Evolutionary conservation across 2,888 invertebrate species (phyloP).

Genomic region (Mycalesis mineus): DNA sequence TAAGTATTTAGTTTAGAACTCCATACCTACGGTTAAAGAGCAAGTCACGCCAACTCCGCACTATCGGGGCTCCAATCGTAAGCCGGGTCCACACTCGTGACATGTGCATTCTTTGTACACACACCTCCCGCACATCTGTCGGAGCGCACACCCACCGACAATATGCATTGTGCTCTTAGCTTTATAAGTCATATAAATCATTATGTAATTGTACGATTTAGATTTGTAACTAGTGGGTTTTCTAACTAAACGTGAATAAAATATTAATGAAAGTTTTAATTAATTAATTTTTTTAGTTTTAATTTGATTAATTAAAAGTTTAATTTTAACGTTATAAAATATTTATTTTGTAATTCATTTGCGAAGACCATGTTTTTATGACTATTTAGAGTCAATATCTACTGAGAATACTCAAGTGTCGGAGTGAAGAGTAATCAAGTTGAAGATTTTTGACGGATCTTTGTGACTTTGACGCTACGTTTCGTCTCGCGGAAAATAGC

Average conservation of each 20-base stretch:
- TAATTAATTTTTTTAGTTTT: too few species aligned
- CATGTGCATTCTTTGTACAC: constrained; percentile 64
- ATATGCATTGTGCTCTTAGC: constrained; percentile 43
- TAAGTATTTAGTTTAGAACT: neutral
- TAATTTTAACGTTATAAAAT: too few species aligned
- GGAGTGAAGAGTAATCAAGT: too few species aligned
- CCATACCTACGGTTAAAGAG: constrained; percentile 19
- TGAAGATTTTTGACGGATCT: too few species aligned
- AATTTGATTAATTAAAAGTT: too few species aligned
- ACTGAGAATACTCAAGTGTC: too few species aligned
- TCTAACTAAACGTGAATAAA: neutral
- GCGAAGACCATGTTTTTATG: too few species aligned
- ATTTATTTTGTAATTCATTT: too few species aligned
- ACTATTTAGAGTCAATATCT: too few species aligned
- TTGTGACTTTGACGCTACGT: too few species aligned
- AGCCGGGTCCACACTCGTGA: constrained; percentile 40
- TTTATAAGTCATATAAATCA: constrained; percentile 39
- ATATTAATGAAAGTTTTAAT: neutral
- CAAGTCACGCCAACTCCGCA: constrained; percentile 58
- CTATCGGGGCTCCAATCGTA: constrained; percentile 58
- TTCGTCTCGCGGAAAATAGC: too few species aligned
- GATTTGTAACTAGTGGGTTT: neutral
- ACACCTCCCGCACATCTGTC: constrained; percentile 69
- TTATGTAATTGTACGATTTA: constrained; percentile 17
- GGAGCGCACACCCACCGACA: constrained; percentile 59